Percentiles rank a stretch among this genome's conserved stretches.
Evolutionary conservation across 2,113 vertebrate species (phyloP).

Genomic region (Meleagris gallopavo): DNA sequence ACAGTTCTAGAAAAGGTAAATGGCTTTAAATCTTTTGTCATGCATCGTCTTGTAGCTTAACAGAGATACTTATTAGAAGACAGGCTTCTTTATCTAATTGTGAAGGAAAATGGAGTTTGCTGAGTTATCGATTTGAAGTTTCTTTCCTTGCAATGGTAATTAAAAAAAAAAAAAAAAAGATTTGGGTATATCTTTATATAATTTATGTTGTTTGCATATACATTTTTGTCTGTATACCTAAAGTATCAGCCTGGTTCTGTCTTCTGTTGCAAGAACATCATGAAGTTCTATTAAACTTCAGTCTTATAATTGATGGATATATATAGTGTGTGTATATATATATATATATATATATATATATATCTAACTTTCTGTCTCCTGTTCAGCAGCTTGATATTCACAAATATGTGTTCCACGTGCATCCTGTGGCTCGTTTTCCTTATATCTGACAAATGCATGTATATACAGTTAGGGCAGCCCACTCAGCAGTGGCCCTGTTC

Average conservation of each 20-base stretch:
- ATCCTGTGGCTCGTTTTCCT: background rate
- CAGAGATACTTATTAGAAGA: background rate
- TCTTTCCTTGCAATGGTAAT: background rate
- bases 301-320: background rate
- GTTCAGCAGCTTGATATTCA: background rate
- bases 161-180: background rate
- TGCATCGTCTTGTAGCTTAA: accelerated
- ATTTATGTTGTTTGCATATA: background rate
- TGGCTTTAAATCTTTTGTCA: background rate
- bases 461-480: background rate
- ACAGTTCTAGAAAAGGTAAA: slow-evolving; percentile 85
- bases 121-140: background rate
- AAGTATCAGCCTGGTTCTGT: background rate
- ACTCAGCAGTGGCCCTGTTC: background rate
- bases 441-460: accelerated
- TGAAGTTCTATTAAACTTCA: background rate
- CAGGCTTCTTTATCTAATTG: background rate
- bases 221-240: background rate
- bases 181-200: background rate
- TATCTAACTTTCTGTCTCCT: background rate
- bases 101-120: background rate
- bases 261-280: background rate
- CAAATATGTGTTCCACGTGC: accelerated
- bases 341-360: too few species aligned
- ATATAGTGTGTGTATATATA: too few species aligned